phyloP scores from a whole-genome alignment of 35 echinoderm and acorn worm species.

The Holothuria glaberrima region DNA sequence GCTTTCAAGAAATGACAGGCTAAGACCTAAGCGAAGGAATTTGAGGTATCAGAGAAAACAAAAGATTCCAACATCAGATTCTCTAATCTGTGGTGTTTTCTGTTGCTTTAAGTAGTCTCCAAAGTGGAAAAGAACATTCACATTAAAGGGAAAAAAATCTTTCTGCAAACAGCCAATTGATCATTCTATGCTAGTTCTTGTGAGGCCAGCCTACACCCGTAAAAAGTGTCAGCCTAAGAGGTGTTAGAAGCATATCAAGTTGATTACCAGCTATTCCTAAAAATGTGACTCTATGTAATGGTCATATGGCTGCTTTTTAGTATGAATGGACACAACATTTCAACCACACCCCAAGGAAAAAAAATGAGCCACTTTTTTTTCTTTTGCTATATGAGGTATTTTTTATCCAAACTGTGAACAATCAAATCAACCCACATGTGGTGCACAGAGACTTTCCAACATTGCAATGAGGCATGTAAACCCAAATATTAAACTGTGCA shows the following conservation, averaged over 20 bases:
- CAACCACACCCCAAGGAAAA: too few species aligned
- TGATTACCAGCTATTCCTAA: slow-evolving; percentile 1
- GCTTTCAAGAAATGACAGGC: slow-evolving; percentile 63
- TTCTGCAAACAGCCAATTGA: slow-evolving; percentile 22
- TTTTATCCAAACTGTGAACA: too few species aligned
- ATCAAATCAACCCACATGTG: too few species aligned
- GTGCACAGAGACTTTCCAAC: too few species aligned
- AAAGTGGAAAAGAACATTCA: slow-evolving; percentile 45
- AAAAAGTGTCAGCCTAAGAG: not conserved
- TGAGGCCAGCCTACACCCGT: slow-evolving; percentile 41
- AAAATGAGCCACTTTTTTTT: too few species aligned
- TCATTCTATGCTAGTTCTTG: slow-evolving; percentile 36
- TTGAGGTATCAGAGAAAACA: slow-evolving; percentile 51
- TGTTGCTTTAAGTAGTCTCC: not conserved
- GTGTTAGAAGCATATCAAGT: slow-evolving; percentile 18
- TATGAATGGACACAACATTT: too few species aligned
- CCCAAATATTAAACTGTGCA: too few species aligned
- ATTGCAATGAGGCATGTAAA: too few species aligned
- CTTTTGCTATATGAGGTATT: too few species aligned
- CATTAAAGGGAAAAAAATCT: slow-evolving; percentile 32
- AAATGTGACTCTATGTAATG: too few species aligned
- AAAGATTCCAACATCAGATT: slow-evolving; percentile 46
- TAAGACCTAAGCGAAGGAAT: slow-evolving; percentile 47
- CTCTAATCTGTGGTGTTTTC: slow-evolving; percentile 9
- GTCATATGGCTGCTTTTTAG: too few species aligned